Evolutionary conservation across 2,797 vertebrate genomes (phyloP).

Genomic region (Ateles fusciceps): DNA sequence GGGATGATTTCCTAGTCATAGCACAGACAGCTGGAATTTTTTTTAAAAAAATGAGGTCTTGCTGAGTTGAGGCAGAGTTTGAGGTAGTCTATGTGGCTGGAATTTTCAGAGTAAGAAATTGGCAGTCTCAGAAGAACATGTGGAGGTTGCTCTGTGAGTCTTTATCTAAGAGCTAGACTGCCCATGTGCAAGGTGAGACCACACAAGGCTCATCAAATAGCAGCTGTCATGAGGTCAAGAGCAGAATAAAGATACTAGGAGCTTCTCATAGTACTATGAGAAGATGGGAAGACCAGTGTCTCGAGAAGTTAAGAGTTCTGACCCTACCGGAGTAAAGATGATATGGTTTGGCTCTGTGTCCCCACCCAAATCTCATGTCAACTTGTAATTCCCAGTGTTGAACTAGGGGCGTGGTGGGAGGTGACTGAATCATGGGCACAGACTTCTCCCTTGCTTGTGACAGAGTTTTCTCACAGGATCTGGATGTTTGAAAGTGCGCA

Average conservation of each 20-base stretch:
- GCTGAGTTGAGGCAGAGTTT: background rate
- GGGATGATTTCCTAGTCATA: background rate
- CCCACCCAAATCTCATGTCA: too few species aligned
- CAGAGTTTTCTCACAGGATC: too few species aligned
- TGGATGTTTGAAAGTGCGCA: too few species aligned
- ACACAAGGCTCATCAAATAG: background rate
- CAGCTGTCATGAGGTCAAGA: background rate
- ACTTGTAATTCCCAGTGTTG: too few species aligned
- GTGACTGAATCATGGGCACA: too few species aligned
- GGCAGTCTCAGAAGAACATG: background rate
- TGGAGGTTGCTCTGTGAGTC: background rate
- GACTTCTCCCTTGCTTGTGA: too few species aligned
- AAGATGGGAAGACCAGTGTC: background rate
- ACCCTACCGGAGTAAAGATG: background rate
- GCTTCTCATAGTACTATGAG: background rate
- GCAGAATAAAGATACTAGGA: background rate
- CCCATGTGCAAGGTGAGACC: background rate
- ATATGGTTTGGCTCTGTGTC: too few species aligned
- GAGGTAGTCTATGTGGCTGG: background rate
- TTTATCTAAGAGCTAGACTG: background rate
- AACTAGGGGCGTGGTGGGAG: too few species aligned
- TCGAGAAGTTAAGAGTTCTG: background rate
- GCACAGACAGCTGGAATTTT: background rate
- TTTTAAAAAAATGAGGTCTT: background rate
- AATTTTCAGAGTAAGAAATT: background rate